Conservation (phyloP, 37 sponge, comb jelly and placozoan species). For the Dysidea cf. avara region DNA sequence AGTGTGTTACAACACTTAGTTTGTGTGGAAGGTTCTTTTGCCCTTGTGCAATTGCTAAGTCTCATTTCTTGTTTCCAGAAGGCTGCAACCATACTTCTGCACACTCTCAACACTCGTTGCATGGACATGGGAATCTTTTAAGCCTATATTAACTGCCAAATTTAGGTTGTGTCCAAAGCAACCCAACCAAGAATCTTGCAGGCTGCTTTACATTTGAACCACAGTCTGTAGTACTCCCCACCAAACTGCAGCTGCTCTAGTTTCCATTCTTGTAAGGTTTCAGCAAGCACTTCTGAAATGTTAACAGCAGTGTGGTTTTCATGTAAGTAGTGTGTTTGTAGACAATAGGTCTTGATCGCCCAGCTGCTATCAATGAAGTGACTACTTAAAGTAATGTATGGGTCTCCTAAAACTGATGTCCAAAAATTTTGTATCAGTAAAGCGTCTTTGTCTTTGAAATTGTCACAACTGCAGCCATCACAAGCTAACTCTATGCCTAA, state of each 20-base stretch:
- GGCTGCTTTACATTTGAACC: slow-evolving; percentile 16
- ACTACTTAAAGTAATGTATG: slow-evolving; percentile 13
- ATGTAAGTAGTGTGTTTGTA: no score
- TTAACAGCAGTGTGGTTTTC: slow-evolving; percentile 30
- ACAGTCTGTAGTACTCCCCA: slow-evolving; percentile 19
- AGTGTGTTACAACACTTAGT: slow-evolving; percentile 17
- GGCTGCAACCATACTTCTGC: no score
- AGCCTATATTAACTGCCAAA: slow-evolving; percentile 18
- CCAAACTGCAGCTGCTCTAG: background rate
- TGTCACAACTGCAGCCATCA: no score
- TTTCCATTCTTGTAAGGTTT: slow-evolving; percentile 22
- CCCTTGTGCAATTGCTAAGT: no score
- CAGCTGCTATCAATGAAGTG: slow-evolving; percentile 32
- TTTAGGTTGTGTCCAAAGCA: slow-evolving; percentile 24
- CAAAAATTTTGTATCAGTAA: no score
- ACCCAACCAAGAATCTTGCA: no score
- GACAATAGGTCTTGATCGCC: no score
- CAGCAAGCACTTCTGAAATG: no score
- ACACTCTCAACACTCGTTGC: background rate
- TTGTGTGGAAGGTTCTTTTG: slow-evolving; percentile 20
- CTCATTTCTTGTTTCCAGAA: no score
- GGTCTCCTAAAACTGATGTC: no score
- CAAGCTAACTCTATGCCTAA: no score
- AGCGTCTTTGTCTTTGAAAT: no score
- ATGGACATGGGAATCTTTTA: slow-evolving; percentile 7